Base-by-base conservation (phyloP, 2,888 invertebrate species). In the Iphiclides podalirius region DNA sequence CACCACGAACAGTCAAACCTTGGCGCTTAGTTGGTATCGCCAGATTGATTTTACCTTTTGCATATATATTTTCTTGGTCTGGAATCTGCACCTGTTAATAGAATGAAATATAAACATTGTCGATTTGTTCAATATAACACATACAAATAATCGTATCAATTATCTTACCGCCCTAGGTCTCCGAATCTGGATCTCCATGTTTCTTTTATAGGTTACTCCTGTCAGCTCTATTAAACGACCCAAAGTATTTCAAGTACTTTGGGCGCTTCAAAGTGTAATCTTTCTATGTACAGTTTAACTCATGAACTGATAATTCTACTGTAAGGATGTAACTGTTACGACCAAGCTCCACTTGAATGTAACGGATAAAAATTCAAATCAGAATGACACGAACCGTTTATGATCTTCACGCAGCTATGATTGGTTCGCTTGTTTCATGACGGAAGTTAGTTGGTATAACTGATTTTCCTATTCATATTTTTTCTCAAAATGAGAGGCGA, bases 1-100 rank as follows among this genome's bases (percentile, higher is more conserved):
- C 85, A 11, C 87, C 86, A 12, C 88, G 79, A 28, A 74, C 66
- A 7, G 66, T 57, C 53, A 79, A 57, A 2, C 79, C 83, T 56
- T 70, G 74, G 8, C 73, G 75, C 53, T 83, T 86, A 0, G 62
- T 57, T 3, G 80, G 72, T 46, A 77, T 43, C 9, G 57, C 59
- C 39, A 67, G 57, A 54, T 71, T 75, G 39, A 59, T 58, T 61
- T 85, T 83, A 9, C 75, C 79, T 63, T 76, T 81, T 3, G 63
- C 73, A 51, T 76, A 72, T 2, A 76, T 55, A 60, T 88, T 87
- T 64, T 88, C 87, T 67, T 83, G 83, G 46, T 87, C 83, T 38
- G 78, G 78, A 46, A 77, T 71, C 66, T 79, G 45, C 40, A 62
- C 66, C 75, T 78, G 15, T n/a, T n/a, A 39, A 57, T 44, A 55